Conservation (phyloP, 1,140 invertebrate species). For the Zeugodacus cucurbitae region DNA sequence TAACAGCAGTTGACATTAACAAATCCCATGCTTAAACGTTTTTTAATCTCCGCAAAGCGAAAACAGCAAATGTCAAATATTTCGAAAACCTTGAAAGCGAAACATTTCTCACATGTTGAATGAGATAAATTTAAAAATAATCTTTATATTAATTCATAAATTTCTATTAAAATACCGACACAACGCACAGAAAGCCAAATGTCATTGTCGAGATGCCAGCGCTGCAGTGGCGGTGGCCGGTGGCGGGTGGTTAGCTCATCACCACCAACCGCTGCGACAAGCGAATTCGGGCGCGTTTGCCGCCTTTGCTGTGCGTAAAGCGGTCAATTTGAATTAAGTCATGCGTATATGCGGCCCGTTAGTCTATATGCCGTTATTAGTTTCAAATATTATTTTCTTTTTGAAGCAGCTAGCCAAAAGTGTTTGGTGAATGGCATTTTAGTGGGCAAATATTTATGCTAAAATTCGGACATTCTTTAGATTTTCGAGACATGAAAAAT, state of each 20-base stretch:
- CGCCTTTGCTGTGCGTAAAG: neutral
- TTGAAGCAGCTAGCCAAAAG: neutral
- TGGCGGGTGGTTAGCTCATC: neutral
- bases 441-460: neutral
- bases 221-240: neutral
- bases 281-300: neutral
- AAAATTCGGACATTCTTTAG: neutral
- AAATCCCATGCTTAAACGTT: neutral
- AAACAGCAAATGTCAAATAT: neutral
- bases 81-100: neutral
- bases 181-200: neutral
- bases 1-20: neutral
- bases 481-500: neutral
- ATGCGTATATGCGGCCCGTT: neutral
- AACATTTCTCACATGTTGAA: neutral
- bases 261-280: no score
- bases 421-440: neutral
- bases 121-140: neutral
- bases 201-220: conserved; percentile 7
- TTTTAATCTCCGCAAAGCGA: conserved; percentile 8
- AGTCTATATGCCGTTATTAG: neutral
- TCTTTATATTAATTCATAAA: neutral
- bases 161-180: neutral
- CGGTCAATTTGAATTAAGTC: conserved; percentile 3
- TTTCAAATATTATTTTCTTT: neutral